Base-by-base conservation (phyloP, 2,888 invertebrate genomes). In the Drosophila robusta region DNA sequence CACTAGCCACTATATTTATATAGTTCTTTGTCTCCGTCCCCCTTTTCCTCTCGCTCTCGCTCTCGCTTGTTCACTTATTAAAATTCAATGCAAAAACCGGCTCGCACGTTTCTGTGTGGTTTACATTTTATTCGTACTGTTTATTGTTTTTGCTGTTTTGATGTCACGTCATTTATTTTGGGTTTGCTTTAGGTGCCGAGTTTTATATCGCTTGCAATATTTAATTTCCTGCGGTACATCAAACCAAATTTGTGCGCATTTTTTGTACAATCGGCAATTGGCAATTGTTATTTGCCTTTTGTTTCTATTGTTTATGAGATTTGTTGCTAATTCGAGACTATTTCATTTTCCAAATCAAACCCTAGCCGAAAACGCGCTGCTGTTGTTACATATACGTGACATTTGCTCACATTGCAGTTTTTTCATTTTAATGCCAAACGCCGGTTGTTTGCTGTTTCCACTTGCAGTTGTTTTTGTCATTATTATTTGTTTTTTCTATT, bases 321-420 rank as follows among this genome's bases (percentile, higher is more conserved):
- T 70, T 68, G 50, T 54, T 51, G 50, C 57, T 72, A 72, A 72
- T 61, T 65, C 60, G 24, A 57, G 47, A 60, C 34, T 47, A 45
- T 71, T 65, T 69, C 26, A 56, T 54, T 66, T 76, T 34, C 24
- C 38, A 11, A 36, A 61, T 39, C 29, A 38, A 57, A 22, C 45
- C 34, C 36, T 16, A 65, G 22, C 45, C 57, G 68, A 66, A 58
- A 44, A 24, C 49, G 39, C 55, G 39, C 62, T 49, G 38, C 56
- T 51, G 49, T 24, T 42, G 56, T 82, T 76, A 66, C 66, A 70
- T 67, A 75, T 85, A 85, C 85, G 88, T 85, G 86, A 83, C 83
- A 77, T 77, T 85, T 82, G 73, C 71, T 58, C 54, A 56, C 52
- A 60, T 70, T 73, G 66, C 67, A 66, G 47, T 56, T 47, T 46